Conservation (phyloP, 2,113 vertebrate genomes). For the Plotosus lineatus region DNA sequence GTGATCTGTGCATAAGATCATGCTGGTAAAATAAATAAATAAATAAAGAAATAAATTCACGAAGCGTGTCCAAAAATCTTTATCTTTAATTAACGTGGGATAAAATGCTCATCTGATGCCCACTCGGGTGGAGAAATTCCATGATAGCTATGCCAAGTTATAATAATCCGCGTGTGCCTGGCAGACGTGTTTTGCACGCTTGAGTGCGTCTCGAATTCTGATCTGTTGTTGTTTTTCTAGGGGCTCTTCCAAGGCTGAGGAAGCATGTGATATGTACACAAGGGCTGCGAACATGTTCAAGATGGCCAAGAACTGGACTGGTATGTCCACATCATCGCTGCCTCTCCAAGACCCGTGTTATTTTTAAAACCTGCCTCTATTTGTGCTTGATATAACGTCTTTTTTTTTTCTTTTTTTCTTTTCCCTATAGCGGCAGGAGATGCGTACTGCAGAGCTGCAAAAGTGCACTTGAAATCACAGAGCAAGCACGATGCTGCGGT, state of each 20-base stretch:
- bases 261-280: slow-evolving; percentile 80
- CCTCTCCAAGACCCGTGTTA: neutral
- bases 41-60: too few species aligned
- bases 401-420: neutral
- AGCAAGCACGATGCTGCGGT: slow-evolving; percentile 79
- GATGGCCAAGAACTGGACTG: slow-evolving; percentile 84
- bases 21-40: too few species aligned
- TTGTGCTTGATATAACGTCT: neutral
- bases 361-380: neutral
- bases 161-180: too few species aligned
- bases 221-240: too few species aligned
- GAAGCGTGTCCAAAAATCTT: too few species aligned
- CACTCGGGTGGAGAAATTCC: too few species aligned
- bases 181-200: too few species aligned
- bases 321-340: slow-evolving; percentile 47
- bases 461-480: slow-evolving; percentile 74
- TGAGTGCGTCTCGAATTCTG: too few species aligned
- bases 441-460: slow-evolving; percentile 78
- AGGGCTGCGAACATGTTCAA: slow-evolving; percentile 84
- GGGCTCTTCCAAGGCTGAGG: slow-evolving; percentile 76
- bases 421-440: slow-evolving; percentile 75
- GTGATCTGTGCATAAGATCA: too few species aligned
- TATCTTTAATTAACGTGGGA: too few species aligned
- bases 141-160: too few species aligned
- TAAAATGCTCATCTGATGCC: too few species aligned